These are phyloP conservation scores for Aethina tumida DNA, from an alignment of 1,140 invertebrate genomes.

Conservation along the genomic window DNA sequence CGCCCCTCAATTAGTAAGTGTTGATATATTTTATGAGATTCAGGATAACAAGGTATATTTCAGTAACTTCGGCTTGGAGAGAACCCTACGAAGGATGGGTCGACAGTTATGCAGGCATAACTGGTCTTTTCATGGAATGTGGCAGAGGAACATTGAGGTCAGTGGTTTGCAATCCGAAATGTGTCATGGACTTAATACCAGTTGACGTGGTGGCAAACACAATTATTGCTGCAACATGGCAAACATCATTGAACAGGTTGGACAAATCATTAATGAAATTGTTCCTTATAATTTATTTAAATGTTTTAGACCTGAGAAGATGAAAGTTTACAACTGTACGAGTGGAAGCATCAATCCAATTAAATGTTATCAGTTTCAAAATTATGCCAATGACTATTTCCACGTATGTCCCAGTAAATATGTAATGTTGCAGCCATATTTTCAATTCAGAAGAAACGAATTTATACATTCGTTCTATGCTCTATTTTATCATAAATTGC, in stretches of 20 bases:
- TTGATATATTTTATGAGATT: too few species aligned
- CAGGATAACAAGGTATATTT: not conserved
- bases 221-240: conserved; percentile 74
- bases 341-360: conserved; percentile 76
- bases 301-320: conserved; percentile 38
- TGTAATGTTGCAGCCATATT: conserved; percentile 78
- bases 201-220: conserved; percentile 86
- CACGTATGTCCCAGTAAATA: conserved; percentile 67
- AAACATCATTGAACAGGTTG: conserved; percentile 51
- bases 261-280: not conserved
- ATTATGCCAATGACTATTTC: conserved; percentile 57
- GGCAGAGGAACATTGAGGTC: conserved; percentile 77
- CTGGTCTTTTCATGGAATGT: conserved; percentile 70
- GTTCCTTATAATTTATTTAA: not conserved
- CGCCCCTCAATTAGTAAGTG: conserved; percentile 78
- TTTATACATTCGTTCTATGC: conserved; percentile 61
- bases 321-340: conserved; percentile 86
- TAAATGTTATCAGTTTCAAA: conserved; percentile 69
- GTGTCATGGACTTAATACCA: conserved; percentile 77
- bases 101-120: conserved; percentile 85
- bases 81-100: conserved; percentile 87
- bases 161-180: conserved; percentile 62
- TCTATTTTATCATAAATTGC: conserved; percentile 63
- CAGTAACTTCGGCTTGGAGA: conserved; percentile 61
- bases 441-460: conserved; percentile 63